Evolutionary conservation across 2,797 vertebrate species (phyloP).

Genomic region (Gallinago nigripennis): DNA sequence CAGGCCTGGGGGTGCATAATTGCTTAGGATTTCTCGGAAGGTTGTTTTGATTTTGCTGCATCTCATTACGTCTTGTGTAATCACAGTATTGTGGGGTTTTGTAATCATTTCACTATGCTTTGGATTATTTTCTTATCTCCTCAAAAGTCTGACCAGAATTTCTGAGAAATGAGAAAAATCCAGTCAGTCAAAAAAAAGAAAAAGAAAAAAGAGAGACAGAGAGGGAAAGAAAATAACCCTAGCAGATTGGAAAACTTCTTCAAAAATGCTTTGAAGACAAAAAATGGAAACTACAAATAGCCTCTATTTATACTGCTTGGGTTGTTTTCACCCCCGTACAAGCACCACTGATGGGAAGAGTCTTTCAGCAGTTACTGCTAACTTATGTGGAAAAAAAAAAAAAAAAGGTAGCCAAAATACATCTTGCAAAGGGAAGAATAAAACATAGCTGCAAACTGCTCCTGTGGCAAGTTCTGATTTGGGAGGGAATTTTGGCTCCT

Average conservation of each 20-base stretch:
- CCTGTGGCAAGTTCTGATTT: not conserved
- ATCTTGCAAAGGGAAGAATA: not conserved
- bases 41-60: constrained; percentile 23
- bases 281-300: constrained; percentile 63
- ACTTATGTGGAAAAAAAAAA: not conserved
- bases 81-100: not conserved
- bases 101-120: constrained; percentile 4
- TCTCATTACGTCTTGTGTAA: constrained; percentile 2
- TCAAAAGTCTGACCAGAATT: constrained; percentile 34
- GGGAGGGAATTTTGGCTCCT: not conserved
- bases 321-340: constrained; percentile 29
- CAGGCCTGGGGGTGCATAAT: not conserved
- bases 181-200: not conserved
- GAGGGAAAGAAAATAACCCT: constrained; percentile 36
- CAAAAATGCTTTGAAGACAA: constrained; percentile 64
- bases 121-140: constrained; percentile 22
- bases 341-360: not conserved
- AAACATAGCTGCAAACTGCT: not conserved
- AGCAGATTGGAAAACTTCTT: constrained; percentile 53
- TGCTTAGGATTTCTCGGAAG: not conserved
- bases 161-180: constrained; percentile 64
- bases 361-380: not conserved
- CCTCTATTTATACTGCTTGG: constrained; percentile 61
- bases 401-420: not conserved
- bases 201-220: not conserved